phyloP scores from a whole-genome alignment of 2,888 invertebrate species.

The Caenorhabditis sinica region DNA sequence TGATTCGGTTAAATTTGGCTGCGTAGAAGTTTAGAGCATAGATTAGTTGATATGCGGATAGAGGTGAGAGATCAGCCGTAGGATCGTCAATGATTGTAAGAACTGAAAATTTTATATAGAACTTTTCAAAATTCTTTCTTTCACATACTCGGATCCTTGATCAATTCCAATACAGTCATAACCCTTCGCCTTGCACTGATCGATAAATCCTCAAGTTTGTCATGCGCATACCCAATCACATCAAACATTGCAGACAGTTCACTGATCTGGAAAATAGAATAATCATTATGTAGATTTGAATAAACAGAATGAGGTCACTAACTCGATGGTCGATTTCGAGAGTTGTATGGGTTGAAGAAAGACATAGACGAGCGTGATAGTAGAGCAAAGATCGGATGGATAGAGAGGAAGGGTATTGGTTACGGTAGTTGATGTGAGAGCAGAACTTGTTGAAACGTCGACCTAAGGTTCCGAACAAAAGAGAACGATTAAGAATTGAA shows the following conservation, averaged over 20 bases:
- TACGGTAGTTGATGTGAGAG: constrained; percentile 71
- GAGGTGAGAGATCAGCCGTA: constrained; percentile 94
- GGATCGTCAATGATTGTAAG: constrained; percentile 89
- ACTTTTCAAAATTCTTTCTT: neutral
- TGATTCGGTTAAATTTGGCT: constrained; percentile 93
- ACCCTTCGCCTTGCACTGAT: constrained; percentile 93
- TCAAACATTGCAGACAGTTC: constrained; percentile 96
- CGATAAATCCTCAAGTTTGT: constrained; percentile 91
- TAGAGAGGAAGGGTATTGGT: constrained; percentile 63
- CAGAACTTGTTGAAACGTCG: constrained; percentile 76
- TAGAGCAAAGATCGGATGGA: constrained; percentile 71
- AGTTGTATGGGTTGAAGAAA: constrained; percentile 61
- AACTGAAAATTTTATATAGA: constrained; percentile 63
- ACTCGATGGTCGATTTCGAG: constrained; percentile 71
- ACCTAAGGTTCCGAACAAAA: constrained; percentile 57
- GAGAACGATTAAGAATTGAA: constrained; percentile 84
- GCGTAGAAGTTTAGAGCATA: constrained; percentile 93
- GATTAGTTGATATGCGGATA: constrained; percentile 95
- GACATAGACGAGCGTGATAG: constrained; percentile 72
- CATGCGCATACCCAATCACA: constrained; percentile 90
- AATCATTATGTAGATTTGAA: neutral
- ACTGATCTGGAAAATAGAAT: constrained; percentile 83
- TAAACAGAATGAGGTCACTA: constrained; percentile 28
- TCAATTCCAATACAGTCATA: constrained; percentile 93
- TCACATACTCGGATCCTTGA: constrained; percentile 92